Base-by-base conservation (phyloP, 2,888 invertebrate species). In the Sinelater perroti region DNA sequence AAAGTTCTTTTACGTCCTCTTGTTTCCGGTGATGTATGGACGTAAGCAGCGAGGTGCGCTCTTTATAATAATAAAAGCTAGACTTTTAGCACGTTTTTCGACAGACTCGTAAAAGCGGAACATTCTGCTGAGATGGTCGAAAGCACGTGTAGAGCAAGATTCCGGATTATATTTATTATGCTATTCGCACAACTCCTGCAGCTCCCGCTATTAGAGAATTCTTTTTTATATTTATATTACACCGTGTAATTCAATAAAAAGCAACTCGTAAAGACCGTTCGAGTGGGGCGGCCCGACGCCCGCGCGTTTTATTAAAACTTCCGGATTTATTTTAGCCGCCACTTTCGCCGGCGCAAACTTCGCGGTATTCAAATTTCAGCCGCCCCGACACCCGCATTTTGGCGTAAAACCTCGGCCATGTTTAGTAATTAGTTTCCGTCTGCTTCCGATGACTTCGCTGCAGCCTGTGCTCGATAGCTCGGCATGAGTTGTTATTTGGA, bases 121-220 rank as follows among this genome's bases (percentile, higher is more conserved):
- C 53, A 51, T 45, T 53, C 21, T 36, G 44, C 53, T 45, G 44
- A 53, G 33, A 53, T 45, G 35, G 53, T 53, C 26, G 45, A 33
- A 36, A 53, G 45, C 44, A 53, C 45, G 53, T 35, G 36, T 33
- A 45, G 20, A 45, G 28, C 35, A 44, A 53, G 26, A n/a, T 53
- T 44, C 53, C 2, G 11, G 44, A 52, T 52, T 52, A 51, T 51
- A 51, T 51, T 51, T 51, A 42, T 51, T 42, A 53, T 53, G 53
- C 53, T n/a, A 44, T 53, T 53, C 53, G 45, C 53, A 45, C 40
- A 42, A 30, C 36, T 53, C 35, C 26, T 33, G 13, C 35, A 17
- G 44, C 31, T 42, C 51, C 11, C 30, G 28, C 45, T 53, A 45
- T 53, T 42, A 51, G 20, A 20, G 18, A 11, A 35, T 53, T 53